phyloP scores from a whole-genome alignment of 2,888 invertebrate species.

The Dynastes grantii region DNA sequence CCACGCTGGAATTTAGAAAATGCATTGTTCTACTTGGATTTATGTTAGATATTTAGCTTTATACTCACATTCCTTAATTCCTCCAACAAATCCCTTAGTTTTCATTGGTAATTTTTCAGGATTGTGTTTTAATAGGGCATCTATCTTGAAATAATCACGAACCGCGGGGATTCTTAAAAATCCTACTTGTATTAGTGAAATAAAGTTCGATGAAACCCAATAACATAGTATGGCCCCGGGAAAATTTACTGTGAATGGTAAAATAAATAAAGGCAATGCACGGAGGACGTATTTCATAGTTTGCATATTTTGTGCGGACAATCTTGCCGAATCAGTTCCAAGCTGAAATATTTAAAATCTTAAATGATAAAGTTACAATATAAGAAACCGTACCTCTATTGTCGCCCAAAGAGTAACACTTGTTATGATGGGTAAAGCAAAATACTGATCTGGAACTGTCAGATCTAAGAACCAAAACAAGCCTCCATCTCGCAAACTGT shows the following conservation, averaged over 20 bases:
- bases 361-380: constrained; percentile 13
- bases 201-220: constrained; percentile 91
- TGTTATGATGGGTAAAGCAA: constrained; percentile 88
- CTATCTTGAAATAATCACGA: constrained; percentile 84
- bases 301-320: constrained; percentile 80
- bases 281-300: constrained; percentile 83
- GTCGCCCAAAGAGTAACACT: constrained; percentile 87
- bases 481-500: constrained; percentile 91
- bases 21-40: no score
- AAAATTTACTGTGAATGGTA: constrained; percentile 91
- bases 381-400: constrained; percentile 75
- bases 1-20: constrained; percentile 76
- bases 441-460: constrained; percentile 92
- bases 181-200: constrained; percentile 87
- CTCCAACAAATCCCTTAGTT: constrained; percentile 85
- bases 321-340: constrained; percentile 82
- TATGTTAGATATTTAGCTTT: not conserved
- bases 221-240: constrained; percentile 91
- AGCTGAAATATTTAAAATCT: constrained; percentile 68
- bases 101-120: constrained; percentile 77
- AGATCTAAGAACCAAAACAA: constrained; percentile 94
- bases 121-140: constrained; percentile 74
- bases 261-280: constrained; percentile 83
- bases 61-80: constrained; percentile 83
- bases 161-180: constrained; percentile 84